These are phyloP conservation scores for Odocoileus virginianus DNA, from an alignment of 2,113 vertebrate genomes.

Conservation along the genomic window DNA sequence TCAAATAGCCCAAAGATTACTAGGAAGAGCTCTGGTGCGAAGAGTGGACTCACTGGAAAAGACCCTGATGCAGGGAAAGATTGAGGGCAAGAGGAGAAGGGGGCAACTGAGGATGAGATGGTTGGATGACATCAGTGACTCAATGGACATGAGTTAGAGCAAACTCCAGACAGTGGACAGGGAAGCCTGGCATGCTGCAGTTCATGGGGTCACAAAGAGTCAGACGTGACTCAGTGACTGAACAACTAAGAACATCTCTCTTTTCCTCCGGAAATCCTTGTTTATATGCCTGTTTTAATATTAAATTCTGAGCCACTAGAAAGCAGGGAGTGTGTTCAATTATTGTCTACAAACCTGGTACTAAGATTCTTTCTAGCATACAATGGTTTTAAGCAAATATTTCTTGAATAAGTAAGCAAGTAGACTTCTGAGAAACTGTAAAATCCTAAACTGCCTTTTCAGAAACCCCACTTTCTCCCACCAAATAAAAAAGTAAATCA, in stretches of 20 bases:
- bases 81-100: background rate
- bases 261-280: background rate
- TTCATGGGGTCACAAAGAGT: background rate
- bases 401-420: background rate
- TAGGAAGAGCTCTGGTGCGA: background rate
- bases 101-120: background rate
- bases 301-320: background rate
- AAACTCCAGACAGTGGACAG: background rate
- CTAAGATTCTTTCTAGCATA: background rate
- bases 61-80: background rate
- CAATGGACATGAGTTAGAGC: background rate
- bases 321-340: background rate
- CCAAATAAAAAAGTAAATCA: background rate
- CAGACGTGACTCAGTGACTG: background rate
- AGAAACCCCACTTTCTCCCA: background rate
- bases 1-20: background rate
- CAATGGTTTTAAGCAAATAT: background rate
- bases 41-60: background rate
- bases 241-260: background rate
- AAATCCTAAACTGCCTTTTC: constrained; percentile 10
- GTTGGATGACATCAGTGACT: background rate
- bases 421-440: background rate
- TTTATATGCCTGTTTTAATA: background rate
- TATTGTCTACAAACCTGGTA: background rate
- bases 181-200: background rate